Percentiles rank a stretch among this genome's conserved stretches.
Conservation (phyloP, 2,113 vertebrate species). For the Brachypodius melanocephalos region DNA sequence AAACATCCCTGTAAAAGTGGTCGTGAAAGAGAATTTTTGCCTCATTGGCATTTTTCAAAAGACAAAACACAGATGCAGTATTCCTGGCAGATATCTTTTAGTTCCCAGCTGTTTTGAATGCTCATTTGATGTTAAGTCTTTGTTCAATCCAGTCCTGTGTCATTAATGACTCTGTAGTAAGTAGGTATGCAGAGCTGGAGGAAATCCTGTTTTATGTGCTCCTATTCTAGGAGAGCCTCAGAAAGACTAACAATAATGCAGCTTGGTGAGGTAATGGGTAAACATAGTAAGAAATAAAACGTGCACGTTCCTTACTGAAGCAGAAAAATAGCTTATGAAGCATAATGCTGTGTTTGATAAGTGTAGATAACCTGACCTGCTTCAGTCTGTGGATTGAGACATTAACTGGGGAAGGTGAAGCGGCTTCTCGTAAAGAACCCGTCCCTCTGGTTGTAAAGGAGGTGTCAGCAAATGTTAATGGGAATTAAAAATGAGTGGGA, state of each 20-base stretch:
- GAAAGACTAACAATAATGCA: constrained; percentile 25
- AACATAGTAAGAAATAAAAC: constrained; percentile 2
- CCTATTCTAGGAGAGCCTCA: constrained; percentile 41
- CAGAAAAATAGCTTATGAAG: constrained; percentile 55
- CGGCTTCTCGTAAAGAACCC: neutral
- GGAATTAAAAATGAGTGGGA: neutral
- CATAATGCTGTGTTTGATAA: constrained; percentile 14
- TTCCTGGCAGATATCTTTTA: constrained; percentile 31
- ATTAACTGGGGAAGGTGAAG: neutral
- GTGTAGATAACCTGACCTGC: constrained; percentile 28
- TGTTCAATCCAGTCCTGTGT: constrained; percentile 25
- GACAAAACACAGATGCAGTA: neutral
- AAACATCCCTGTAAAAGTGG: neutral
- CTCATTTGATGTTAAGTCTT: constrained; percentile 47
- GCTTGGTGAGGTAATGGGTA: constrained; percentile 55
- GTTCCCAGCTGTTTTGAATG: constrained; percentile 27
- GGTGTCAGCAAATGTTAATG: neutral
- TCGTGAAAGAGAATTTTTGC: neutral
- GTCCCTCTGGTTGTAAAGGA: constrained; percentile 34
- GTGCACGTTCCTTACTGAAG: constrained; percentile 15
- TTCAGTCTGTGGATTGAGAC: constrained; percentile 4
- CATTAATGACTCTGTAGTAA: constrained; percentile 45
- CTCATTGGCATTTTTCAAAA: neutral
- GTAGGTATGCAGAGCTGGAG: constrained; percentile 43
- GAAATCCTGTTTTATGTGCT: constrained; percentile 59